phyloP scores from a whole-genome alignment of 2,113 vertebrate genomes.

The Pachypanchax playfairii region DNA sequence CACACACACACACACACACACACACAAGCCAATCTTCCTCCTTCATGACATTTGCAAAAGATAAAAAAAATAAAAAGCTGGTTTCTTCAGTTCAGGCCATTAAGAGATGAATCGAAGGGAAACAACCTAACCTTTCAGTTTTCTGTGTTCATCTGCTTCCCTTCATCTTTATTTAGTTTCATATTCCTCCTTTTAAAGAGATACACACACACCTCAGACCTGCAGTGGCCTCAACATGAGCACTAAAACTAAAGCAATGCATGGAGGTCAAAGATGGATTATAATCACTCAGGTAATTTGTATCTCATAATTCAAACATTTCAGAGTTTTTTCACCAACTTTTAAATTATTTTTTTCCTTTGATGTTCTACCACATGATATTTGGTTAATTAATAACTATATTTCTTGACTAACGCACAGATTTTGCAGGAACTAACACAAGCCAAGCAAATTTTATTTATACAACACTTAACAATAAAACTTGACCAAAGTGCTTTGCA shows the following conservation, averaged over 20 bases:
- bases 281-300: too few species aligned
- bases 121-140: constrained; percentile 39
- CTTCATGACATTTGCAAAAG: constrained; percentile 12
- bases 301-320: too few species aligned
- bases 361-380: not conserved
- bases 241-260: too few species aligned
- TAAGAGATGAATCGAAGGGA: too few species aligned
- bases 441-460: too few species aligned
- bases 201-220: constrained; percentile 14
- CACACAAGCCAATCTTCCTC: constrained; percentile 4
- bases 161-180: constrained; percentile 6
- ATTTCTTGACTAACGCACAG: not conserved
- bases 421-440: not conserved
- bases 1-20: too few species aligned
- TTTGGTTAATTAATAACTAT: not conserved
- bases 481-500: too few species aligned
- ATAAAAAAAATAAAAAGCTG: too few species aligned
- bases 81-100: not conserved
- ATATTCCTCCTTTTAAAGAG: not conserved
- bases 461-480: too few species aligned
- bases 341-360: too few species aligned
- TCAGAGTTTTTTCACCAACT: too few species aligned
- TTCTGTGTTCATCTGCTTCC: constrained; percentile 21
- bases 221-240: not conserved
- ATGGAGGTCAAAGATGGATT: too few species aligned